These are phyloP conservation scores for Mycetomoellerius zeteki DNA, from an alignment of 1,140 invertebrate genomes.

Conservation along the genomic window DNA sequence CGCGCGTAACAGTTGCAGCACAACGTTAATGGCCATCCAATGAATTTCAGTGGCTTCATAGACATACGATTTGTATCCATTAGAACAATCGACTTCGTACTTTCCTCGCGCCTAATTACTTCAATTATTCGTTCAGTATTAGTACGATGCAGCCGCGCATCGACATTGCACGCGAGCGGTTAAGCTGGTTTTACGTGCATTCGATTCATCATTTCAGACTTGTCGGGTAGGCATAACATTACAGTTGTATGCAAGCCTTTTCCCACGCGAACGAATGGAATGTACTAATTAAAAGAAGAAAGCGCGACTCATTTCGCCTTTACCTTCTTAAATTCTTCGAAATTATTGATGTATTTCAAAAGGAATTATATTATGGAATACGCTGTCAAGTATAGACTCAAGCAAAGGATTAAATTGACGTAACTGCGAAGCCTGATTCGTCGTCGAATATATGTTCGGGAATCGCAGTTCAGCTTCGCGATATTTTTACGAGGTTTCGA, in stretches of 20 bases:
- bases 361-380: neutral
- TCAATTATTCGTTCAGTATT: constrained; percentile 29
- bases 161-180: constrained; percentile 26
- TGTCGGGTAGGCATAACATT: constrained; percentile 18
- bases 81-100: neutral
- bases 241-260: constrained; percentile 43
- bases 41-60: neutral
- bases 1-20: constrained; percentile 47
- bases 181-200: constrained; percentile 15
- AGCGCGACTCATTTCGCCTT: neutral
- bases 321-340: neutral
- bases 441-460: neutral
- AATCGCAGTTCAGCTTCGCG: constrained; percentile 48
- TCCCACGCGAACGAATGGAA: constrained; percentile 40
- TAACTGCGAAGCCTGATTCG: constrained; percentile 26
- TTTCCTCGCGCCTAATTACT: constrained; percentile 35
- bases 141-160: neutral
- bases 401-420: constrained; percentile 40
- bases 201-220: constrained; percentile 8
- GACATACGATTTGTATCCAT: neutral
- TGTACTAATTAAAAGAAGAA: constrained; percentile 37
- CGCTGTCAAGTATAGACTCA: neutral
- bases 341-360: neutral
- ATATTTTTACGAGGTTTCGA: constrained; percentile 68
- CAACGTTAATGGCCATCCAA: constrained; percentile 15